phyloP scores from a whole-genome alignment of 2,888 invertebrate genomes.

The Nomada ferruginata region DNA sequence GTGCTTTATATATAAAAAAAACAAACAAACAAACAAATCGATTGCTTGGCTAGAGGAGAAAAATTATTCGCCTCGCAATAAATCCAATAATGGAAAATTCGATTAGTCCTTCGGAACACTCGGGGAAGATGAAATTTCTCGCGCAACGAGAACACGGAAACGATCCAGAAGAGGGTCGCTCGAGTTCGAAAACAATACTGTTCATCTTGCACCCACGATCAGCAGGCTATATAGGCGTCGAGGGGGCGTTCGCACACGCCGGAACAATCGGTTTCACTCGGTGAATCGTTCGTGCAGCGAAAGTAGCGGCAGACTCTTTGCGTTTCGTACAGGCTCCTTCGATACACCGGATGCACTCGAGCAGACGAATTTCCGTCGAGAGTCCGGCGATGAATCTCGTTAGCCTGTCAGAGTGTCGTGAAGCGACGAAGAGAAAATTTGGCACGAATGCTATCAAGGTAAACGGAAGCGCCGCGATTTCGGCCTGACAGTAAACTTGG shows the following conservation, averaged over 20 bases:
- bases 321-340: slow-evolving; percentile 52
- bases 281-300: slow-evolving; percentile 78
- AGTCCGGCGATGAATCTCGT: slow-evolving; percentile 36
- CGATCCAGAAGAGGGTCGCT: background rate
- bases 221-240: slow-evolving; percentile 79
- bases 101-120: too few species aligned
- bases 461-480: slow-evolving; percentile 2
- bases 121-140: background rate
- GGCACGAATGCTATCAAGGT: background rate
- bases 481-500: background rate
- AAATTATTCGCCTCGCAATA: background rate
- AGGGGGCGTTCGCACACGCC: slow-evolving; percentile 78
- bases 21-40: slow-evolving; percentile 5
- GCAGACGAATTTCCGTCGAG: slow-evolving; percentile 71
- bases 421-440: slow-evolving; percentile 39
- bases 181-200: slow-evolving; percentile 76
- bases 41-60: background rate
- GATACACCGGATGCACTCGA: slow-evolving; percentile 82
- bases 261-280: slow-evolving; percentile 83
- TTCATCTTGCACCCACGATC: slow-evolving; percentile 65
- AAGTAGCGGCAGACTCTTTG: slow-evolving; percentile 73
- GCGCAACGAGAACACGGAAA: background rate
- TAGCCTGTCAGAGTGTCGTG: slow-evolving; percentile 51
- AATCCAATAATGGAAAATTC: background rate
- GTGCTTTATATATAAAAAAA: slow-evolving; percentile 15